Conservation (phyloP, 2,888 invertebrate species). For the Lordiphosa fenestrarum region DNA sequence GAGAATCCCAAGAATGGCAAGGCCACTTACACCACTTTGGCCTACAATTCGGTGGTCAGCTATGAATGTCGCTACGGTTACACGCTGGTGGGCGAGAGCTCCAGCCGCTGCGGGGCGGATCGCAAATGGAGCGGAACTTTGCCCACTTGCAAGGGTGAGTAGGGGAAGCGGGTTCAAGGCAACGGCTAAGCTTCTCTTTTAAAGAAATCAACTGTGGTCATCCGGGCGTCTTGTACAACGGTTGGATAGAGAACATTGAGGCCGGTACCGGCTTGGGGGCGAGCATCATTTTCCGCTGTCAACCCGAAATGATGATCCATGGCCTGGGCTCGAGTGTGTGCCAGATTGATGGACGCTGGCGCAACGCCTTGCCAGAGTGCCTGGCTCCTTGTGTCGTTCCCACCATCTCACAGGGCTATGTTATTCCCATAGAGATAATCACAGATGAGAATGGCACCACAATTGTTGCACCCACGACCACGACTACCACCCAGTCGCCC, state of each 20-base stretch:
- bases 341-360: constrained; percentile 96
- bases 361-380: constrained; percentile 94
- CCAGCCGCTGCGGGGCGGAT: constrained; percentile 95
- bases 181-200: not conserved
- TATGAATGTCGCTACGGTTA: constrained; percentile 98
- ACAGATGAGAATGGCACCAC: constrained; percentile 79
- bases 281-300: constrained; percentile 95
- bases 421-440: constrained; percentile 83
- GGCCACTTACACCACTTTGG: constrained; percentile 94
- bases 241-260: constrained; percentile 95
- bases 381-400: constrained; percentile 96
- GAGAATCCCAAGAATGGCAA: constrained; percentile 95
- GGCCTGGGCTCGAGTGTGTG: constrained; percentile 95
- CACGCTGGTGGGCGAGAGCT: constrained; percentile 93
- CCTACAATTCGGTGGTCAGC: constrained; percentile 96
- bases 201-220: constrained; percentile 98
- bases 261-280: constrained; percentile 94
- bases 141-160: constrained; percentile 93
- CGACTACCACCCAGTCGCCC: constrained; percentile 79
- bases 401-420: constrained; percentile 89
- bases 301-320: constrained; percentile 93
- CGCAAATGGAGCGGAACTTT: constrained; percentile 96
- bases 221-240: constrained; percentile 96
- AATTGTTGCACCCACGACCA: constrained; percentile 59
- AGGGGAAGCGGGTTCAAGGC: not conserved